These are phyloP conservation scores for Campylomormyrus tamandua DNA, from an alignment of 2,113 vertebrate genomes.

Conservation along the genomic window DNA sequence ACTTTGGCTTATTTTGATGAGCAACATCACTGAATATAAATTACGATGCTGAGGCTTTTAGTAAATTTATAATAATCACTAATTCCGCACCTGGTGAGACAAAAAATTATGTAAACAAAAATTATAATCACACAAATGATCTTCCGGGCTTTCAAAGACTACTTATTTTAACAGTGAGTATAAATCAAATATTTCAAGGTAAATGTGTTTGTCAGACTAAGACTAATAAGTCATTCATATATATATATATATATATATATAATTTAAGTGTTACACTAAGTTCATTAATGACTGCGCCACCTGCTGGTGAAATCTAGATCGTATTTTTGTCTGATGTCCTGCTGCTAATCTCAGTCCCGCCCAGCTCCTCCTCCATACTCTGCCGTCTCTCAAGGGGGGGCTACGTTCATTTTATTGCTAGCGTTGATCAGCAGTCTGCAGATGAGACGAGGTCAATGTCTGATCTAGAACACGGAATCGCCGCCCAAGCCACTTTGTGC, in stretches of 20 bases:
- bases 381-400: not conserved
- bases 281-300: not conserved
- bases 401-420: constrained; percentile 48
- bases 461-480: constrained; percentile 30
- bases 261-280: not conserved
- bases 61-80: not conserved
- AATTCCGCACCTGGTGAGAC: not conserved
- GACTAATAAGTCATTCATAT: too few relatives aligned
- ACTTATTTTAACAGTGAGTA: not conserved
- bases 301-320: not conserved
- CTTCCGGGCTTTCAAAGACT: not conserved
- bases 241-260: too few relatives aligned
- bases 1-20: not conserved
- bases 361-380: not conserved
- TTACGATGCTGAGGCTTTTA: not conserved
- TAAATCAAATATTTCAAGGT: not conserved
- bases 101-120: not conserved
- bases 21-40: not conserved
- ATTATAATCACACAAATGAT: not conserved
- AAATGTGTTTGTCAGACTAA: not conserved
- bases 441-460: constrained; percentile 42
- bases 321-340: not conserved
- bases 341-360: not conserved
- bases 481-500: not conserved
- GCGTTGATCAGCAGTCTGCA: constrained; percentile 42